These are phyloP conservation scores for Stenodera caucasica DNA, from an alignment of 2,888 invertebrate species.

Conservation along the genomic window DNA sequence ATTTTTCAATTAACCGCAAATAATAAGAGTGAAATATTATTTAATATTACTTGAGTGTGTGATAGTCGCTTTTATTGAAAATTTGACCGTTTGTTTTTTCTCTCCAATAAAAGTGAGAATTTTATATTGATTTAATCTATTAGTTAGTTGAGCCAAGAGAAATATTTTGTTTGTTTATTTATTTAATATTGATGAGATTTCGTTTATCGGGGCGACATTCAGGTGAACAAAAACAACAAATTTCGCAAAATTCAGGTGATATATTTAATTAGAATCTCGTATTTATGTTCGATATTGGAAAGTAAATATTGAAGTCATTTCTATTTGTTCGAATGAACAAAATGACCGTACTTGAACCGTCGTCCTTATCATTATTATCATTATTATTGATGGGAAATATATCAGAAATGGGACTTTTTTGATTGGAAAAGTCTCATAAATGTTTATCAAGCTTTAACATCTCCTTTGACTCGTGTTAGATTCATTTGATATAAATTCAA, in stretches of 20 bases:
- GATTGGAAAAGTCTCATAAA: background rate
- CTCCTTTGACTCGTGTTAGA: background rate
- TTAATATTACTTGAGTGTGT: too few species aligned
- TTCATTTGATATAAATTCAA: background rate
- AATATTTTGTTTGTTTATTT: too few species aligned
- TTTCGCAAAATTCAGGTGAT: too few species aligned
- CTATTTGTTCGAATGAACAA: background rate
- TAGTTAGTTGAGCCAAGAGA: too few species aligned
- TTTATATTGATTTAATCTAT: too few species aligned
- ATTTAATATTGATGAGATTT: too few species aligned
- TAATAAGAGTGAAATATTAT: background rate
- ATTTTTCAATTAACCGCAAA: background rate
- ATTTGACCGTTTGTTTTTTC: too few species aligned
- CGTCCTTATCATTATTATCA: too few species aligned
- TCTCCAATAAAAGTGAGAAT: too few species aligned
- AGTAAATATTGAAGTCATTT: background rate
- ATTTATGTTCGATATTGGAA: background rate
- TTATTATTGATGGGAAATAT: background rate
- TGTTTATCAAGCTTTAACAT: background rate
- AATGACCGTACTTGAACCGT: background rate
- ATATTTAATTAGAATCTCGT: too few species aligned
- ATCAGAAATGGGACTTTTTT: background rate
- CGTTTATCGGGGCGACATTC: too few species aligned
- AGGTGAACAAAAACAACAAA: background rate
- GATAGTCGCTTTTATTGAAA: too few species aligned